Base-by-base conservation (phyloP, 2,888 invertebrate genomes). In the Ceramica pisi region DNA sequence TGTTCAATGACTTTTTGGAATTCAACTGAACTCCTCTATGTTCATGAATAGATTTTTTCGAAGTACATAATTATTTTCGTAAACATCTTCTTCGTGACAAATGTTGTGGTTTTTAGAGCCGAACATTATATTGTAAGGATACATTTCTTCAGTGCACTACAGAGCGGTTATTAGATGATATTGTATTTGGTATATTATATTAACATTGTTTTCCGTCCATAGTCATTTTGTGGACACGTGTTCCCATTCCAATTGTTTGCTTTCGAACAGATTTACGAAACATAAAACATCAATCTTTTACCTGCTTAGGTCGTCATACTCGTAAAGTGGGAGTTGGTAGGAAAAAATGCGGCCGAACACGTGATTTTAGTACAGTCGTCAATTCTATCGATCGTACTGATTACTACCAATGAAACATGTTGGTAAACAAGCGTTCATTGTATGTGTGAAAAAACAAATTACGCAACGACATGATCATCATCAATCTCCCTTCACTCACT, bases 341-440 rank as follows among this genome's bases (percentile, higher is more conserved):
- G 44, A 53, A 16, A 71, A 71, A 63, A 59, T 64, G 12, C 50
- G n/a, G 23, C 19, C 19, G 31, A 57, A 0, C 67, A 55, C 26
- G 50, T 65, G 50, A 62, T 53, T 60, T 50, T 26, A 61, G 35
- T 66, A 64, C 50, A 38, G 35, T 63, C 57, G n/a, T 53, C 46
- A 66, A 63, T 46, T 67, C 41, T 70, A 72, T 61, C 60, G n/a
- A 74, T 70, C 16, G 60, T 63, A 79, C 76, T 71, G 63, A 82
- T 82, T 82, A 80, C 73, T 77, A 73, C 74, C 55, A 82, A 78
- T 80, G 53, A 41, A 82, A 64, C 62, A 41, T 66, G 76, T 81
- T 69, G 63, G 53, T 83, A 83, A 81, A 79, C 71, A 71, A 53
- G 48, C 51, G 19, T 62, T 72, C 67, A 72, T 70, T 81, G 69